Conservation (phyloP, 2,113 vertebrate genomes). For the Phyllostomus discolor region DNA sequence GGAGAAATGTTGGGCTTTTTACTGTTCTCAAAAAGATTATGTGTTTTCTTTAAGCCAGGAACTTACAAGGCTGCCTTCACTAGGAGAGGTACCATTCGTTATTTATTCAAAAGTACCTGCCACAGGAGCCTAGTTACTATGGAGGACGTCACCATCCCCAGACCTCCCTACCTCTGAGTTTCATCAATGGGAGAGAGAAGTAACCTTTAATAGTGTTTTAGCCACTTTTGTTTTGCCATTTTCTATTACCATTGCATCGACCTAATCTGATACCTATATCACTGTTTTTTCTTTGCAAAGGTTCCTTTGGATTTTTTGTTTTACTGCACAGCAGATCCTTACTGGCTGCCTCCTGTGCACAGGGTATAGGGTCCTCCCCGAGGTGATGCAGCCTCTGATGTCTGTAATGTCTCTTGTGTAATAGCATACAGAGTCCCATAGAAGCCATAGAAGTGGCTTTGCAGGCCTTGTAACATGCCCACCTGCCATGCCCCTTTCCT, state of each 20-base stretch:
- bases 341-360: not conserved
- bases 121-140: not conserved
- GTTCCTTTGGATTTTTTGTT: not conserved
- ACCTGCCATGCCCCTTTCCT: not conserved
- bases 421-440: rapidly evolving
- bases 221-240: not conserved
- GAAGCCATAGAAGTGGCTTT: not conserved
- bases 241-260: not conserved
- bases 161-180: not conserved
- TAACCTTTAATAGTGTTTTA: not conserved
- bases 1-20: not conserved
- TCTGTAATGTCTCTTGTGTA: no score
- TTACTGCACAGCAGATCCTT: not conserved
- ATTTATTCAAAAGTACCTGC: not conserved
- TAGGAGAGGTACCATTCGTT: not conserved
- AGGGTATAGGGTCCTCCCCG: not conserved
- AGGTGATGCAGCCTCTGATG: rapidly evolving
- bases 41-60: not conserved
- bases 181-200: not conserved
- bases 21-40: not conserved
- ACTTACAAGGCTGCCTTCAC: not conserved
- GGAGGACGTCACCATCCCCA: no score
- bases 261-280: not conserved
- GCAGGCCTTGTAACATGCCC: no score
- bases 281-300: not conserved